Conservation (phyloP, 2,888 invertebrate species). For the Diarsia rubi region DNA sequence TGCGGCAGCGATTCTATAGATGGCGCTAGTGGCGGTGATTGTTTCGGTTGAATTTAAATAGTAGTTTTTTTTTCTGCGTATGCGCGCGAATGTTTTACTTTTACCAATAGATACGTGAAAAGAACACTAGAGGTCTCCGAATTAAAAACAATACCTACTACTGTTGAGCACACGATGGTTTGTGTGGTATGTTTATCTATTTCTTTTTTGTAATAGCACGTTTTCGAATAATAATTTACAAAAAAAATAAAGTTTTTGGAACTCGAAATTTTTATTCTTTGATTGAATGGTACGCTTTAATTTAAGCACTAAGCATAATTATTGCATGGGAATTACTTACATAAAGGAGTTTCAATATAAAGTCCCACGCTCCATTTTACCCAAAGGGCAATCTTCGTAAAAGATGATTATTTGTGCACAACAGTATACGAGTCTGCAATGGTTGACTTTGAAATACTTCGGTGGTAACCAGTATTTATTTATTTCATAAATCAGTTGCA, state of each 20-base stretch:
- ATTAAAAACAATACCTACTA: background rate
- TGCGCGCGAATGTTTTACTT: background rate
- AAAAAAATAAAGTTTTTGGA: background rate
- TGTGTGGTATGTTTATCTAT: too few relatives aligned
- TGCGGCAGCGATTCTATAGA: slow-evolving; percentile 48
- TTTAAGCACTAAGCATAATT: background rate
- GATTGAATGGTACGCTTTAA: background rate
- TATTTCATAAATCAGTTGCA: slow-evolving; percentile 23
- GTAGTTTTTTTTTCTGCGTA: slow-evolving; percentile 1
- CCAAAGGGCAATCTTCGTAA: background rate
- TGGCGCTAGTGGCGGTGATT: slow-evolving; percentile 51
- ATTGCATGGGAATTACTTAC: background rate
- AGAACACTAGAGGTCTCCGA: slow-evolving; percentile 25
- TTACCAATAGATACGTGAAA: slow-evolving; percentile 21
- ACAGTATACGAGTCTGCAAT: background rate
- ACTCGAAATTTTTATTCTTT: background rate
- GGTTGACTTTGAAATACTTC: background rate
- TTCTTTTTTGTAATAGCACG: too few relatives aligned
- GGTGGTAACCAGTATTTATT: background rate
- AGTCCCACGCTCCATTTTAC: background rate
- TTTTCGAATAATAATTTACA: too few relatives aligned
- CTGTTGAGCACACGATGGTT: too few relatives aligned
- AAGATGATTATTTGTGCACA: background rate
- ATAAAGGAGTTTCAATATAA: background rate
- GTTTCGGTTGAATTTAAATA: background rate